A percentile compares a stretch with the other conserved stretches of the same genome.
phyloP scores from a whole-genome alignment of 2,797 vertebrate genomes.

The Hippopotamyrus pictus region DNA sequence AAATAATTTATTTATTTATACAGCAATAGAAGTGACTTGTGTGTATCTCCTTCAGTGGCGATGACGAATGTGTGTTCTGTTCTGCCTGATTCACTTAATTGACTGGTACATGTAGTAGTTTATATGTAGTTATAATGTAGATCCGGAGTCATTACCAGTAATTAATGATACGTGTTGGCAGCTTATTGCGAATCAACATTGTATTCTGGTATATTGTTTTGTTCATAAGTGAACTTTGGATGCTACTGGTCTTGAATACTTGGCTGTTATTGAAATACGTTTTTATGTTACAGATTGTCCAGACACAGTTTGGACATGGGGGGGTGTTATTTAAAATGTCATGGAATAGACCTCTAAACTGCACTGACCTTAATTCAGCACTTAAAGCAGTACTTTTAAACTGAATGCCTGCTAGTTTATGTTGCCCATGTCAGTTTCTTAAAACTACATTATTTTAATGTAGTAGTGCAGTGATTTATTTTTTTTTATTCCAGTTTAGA shows the following conservation, averaged over 20 bases:
- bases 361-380: neutral
- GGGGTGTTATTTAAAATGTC: constrained; percentile 4
- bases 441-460: constrained; percentile 3
- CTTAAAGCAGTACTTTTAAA: neutral
- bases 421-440: neutral
- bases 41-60: neutral
- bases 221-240: neutral
- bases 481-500: neutral
- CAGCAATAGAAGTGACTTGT: neutral
- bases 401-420: neutral
- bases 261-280: neutral
- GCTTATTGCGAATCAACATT: neutral
- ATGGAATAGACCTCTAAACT: neutral
- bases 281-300: neutral
- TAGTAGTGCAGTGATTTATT: neutral
- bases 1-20: constrained; percentile 36
- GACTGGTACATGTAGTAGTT: neutral
- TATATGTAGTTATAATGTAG: neutral
- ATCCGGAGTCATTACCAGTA: neutral
- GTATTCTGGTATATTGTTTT: constrained; percentile 4
- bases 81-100: neutral
- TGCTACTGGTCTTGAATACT: neutral
- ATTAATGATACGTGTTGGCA: neutral
- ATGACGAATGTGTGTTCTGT: neutral
- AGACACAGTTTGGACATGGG: neutral